phyloP scores from a whole-genome alignment of 2,888 invertebrate species.

The Scaptomyza caliginosa region DNA sequence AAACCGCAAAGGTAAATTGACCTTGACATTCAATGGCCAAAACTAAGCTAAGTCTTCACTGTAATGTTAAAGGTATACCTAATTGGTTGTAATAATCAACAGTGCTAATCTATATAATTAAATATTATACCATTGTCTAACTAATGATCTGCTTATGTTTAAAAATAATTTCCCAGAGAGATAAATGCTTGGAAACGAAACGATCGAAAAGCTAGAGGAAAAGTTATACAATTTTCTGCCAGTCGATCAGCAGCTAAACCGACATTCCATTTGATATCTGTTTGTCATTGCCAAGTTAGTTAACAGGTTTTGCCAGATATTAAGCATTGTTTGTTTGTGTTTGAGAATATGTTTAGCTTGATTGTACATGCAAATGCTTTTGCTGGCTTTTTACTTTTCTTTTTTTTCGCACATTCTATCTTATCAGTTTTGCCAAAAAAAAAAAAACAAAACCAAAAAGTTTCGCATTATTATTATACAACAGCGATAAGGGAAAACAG shows the following conservation, averaged over 20 bases:
- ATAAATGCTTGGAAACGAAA: slow-evolving; percentile 3
- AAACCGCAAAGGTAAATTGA: slow-evolving; percentile 45
- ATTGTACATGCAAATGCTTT: too few species aligned
- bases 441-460: slow-evolving; percentile 5
- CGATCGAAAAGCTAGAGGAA: neutral
- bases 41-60: neutral
- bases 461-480: slow-evolving; percentile 47
- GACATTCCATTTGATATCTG: slow-evolving; percentile 17
- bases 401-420: neutral
- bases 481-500: slow-evolving; percentile 27
- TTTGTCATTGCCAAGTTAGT: slow-evolving; percentile 5
- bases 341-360: neutral
- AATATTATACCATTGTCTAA: neutral
- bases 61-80: neutral
- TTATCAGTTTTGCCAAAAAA: slow-evolving; percentile 40
- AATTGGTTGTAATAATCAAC: neutral
- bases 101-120: neutral
- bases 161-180: neutral
- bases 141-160: neutral
- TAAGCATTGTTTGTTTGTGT: neutral
- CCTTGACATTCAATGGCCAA: slow-evolving; percentile 65
- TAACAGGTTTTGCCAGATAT: slow-evolving; percentile 1
- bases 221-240: slow-evolving; percentile 5
- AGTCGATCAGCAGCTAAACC: neutral
- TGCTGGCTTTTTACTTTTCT: too few species aligned